These are phyloP conservation scores for Orestias chungarensis DNA, from an alignment of 2,797 vertebrate genomes.

Conservation along the genomic window DNA sequence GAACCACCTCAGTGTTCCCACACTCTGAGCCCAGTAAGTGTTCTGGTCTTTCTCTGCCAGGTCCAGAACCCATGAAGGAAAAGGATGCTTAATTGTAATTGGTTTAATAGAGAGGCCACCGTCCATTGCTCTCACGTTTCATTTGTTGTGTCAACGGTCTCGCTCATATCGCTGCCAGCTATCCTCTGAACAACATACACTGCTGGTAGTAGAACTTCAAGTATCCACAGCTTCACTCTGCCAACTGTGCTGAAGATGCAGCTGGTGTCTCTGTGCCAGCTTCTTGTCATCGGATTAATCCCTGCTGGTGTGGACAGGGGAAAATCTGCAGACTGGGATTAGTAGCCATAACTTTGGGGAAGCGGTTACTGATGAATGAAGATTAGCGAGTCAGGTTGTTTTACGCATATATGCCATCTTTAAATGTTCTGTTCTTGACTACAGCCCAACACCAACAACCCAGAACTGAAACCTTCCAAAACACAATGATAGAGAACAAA, in stretches of 20 bases:
- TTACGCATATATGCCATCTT: not conserved
- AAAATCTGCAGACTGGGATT: constrained; percentile 11
- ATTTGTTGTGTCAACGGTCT: constrained; percentile 67
- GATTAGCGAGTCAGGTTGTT: not conserved
- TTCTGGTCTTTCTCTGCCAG: not conserved
- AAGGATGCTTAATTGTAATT: too few species aligned
- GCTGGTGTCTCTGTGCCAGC: constrained; percentile 34
- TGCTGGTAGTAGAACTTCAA: constrained; percentile 30
- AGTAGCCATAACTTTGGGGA: not conserved
- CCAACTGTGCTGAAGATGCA: constrained; percentile 58
- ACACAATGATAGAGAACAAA: not conserved
- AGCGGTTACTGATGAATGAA: not conserved
- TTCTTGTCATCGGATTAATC: constrained; percentile 54
- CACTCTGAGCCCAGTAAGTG: constrained; percentile 45
- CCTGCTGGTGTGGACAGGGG: constrained; percentile 16
- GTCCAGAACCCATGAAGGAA: not conserved
- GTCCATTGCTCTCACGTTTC: constrained; percentile 34
- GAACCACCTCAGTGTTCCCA: constrained; percentile 69
- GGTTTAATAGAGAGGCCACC: not conserved
- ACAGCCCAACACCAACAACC: not conserved
- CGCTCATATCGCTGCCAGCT: constrained; percentile 35
- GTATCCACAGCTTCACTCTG: constrained; percentile 28
- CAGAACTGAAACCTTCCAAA: too few species aligned
- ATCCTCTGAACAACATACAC: constrained; percentile 12
- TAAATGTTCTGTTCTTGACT: not conserved